phyloP scores from a whole-genome alignment of 1,140 invertebrate genomes.

The Agrypnia vestita region DNA sequence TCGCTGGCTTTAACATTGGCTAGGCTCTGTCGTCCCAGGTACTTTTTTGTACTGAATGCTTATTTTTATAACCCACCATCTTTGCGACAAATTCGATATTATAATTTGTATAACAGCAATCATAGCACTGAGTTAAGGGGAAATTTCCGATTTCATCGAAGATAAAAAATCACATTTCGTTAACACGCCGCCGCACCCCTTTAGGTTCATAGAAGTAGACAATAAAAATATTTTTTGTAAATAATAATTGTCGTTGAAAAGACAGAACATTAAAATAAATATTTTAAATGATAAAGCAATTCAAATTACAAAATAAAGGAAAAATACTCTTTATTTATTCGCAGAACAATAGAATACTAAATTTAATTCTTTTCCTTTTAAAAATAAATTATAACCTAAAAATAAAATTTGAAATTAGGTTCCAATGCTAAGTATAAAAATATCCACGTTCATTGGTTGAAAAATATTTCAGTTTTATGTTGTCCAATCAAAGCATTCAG shows the following conservation, averaged over 20 bases:
- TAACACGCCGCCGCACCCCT: too few relatives aligned
- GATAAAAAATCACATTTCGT: too few relatives aligned
- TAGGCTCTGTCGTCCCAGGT: too few relatives aligned
- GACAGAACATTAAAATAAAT: background rate
- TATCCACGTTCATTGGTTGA: slow-evolving; percentile 25
- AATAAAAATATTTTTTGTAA: background rate
- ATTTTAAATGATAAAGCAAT: background rate
- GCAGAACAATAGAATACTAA: background rate
- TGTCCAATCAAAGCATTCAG: slow-evolving; percentile 28
- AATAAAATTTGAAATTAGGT: slow-evolving; percentile 22
- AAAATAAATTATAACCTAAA: slow-evolving; percentile 15
- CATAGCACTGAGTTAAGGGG: too few relatives aligned
- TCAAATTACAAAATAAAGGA: background rate
- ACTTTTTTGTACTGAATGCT: too few relatives aligned
- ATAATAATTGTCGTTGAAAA: slow-evolving; percentile 7
- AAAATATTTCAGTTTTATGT: slow-evolving; percentile 31
- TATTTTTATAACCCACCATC: too few relatives aligned
- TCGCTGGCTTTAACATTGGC: too few relatives aligned
- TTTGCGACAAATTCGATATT: too few relatives aligned
- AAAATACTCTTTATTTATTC: background rate
- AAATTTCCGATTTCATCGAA: too few relatives aligned
- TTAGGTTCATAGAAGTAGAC: background rate
- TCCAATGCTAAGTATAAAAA: background rate
- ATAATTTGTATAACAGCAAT: too few relatives aligned
- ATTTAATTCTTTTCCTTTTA: background rate